phyloP scores from a whole-genome alignment of 2,797 vertebrate genomes.

The Philypnodon macrostomus region DNA sequence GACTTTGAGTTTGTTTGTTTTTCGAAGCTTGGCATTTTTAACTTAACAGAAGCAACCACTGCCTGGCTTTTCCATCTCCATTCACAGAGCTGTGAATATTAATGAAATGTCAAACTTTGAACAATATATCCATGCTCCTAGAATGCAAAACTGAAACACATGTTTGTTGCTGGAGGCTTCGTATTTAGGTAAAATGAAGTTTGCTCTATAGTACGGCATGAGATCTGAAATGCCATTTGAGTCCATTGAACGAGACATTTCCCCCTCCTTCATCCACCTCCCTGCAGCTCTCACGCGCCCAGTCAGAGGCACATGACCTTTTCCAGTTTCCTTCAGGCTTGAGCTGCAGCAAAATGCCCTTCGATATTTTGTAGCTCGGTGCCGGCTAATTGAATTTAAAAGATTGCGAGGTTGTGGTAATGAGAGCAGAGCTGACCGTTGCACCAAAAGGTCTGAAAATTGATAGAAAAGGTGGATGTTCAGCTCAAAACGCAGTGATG shows the following conservation, averaged over 20 bases:
- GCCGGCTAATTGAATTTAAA: slow-evolving; percentile 79
- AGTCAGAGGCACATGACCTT: slow-evolving; percentile 74
- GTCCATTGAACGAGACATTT: slow-evolving; percentile 51
- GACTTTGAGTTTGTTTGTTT: too few relatives aligned
- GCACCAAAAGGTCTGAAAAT: slow-evolving; percentile 71
- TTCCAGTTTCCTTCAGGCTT: slow-evolving; percentile 66
- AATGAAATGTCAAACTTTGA: slow-evolving; percentile 46
- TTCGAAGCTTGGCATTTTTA: too few relatives aligned
- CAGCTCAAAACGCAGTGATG: too few relatives aligned
- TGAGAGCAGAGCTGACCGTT: slow-evolving; percentile 68
- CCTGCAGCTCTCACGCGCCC: slow-evolving; percentile 49
- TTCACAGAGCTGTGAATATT: slow-evolving; percentile 43
- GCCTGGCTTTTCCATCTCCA: too few relatives aligned
- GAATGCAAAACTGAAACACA: slow-evolving; percentile 44
- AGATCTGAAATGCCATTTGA: slow-evolving; percentile 67
- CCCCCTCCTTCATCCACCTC: slow-evolving; percentile 41
- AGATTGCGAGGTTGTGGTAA: slow-evolving; percentile 68
- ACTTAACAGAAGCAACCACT: too few relatives aligned
- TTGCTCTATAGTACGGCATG: slow-evolving; percentile 32
- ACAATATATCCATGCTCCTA: slow-evolving; percentile 30
- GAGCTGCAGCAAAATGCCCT: slow-evolving; percentile 67
- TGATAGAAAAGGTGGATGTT: slow-evolving; percentile 69
- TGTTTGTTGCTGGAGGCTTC: slow-evolving; percentile 37
- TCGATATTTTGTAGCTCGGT: slow-evolving; percentile 69
- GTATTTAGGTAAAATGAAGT: slow-evolving; percentile 52